Conservation (phyloP, 2,888 invertebrate genomes). For the Drosophila monieri region DNA sequence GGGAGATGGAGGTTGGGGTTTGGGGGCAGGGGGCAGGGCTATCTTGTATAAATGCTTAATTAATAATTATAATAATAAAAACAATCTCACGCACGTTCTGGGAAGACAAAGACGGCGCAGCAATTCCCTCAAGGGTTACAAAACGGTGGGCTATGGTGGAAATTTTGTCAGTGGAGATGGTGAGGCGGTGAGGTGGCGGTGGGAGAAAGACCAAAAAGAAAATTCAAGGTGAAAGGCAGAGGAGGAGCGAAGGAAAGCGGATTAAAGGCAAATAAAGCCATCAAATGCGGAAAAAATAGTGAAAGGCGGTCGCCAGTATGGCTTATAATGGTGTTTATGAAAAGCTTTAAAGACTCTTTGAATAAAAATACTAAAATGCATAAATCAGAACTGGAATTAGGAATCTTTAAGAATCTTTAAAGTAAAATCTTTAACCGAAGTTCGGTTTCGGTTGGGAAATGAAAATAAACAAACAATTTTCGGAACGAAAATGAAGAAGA, state of each 20-base stretch:
- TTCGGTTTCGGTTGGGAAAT: conserved; percentile 43
- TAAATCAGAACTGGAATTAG: not conserved
- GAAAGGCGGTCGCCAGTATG: not conserved
- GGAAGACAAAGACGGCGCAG: conserved; percentile 11
- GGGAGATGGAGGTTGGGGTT: conserved; percentile 17
- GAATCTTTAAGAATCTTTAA: not conserved
- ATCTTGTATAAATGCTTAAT: conserved; percentile 39
- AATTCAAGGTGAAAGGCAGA: conserved; percentile 8
- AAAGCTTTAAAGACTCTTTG: not conserved
- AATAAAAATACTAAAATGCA: not conserved
- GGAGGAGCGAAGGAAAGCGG: conserved; percentile 17
- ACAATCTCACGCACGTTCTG: conserved; percentile 61
- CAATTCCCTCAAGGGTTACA: conserved; percentile 13
- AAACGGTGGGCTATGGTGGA: not conserved
- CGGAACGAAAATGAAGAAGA: conserved; percentile 9
- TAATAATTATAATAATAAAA: conserved; percentile 64
- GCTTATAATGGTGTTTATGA: not conserved
- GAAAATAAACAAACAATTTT: conserved; percentile 58
- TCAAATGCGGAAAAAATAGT: not conserved
- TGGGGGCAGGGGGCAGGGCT: not conserved
- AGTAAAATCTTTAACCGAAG: no score
- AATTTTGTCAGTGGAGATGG: conserved; percentile 8
- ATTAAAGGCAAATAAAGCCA: conserved; percentile 18
- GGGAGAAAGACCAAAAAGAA: not conserved
- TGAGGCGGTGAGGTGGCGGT: no score